Base-by-base conservation (phyloP, 2,888 invertebrate species). In the Drosophila conformis region DNA sequence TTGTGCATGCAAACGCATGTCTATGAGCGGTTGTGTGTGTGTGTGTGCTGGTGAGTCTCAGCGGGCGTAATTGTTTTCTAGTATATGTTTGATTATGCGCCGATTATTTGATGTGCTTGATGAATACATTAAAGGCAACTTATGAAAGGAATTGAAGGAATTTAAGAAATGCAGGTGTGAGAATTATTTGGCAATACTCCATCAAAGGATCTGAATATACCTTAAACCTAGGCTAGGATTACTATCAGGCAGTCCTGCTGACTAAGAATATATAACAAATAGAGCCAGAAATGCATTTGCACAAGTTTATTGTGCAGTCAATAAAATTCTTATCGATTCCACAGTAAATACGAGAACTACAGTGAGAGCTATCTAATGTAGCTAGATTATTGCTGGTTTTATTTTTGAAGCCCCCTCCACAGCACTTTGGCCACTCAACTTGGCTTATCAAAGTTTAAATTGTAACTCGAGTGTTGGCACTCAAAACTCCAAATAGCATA, bases 391-490 rank as follows among this genome's bases (percentile, higher is more conserved):
- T 38, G 52, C 31, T 46, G 56, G 59, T 15, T 57, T 15, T 29
- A 35, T 15, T 27, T 56, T 13, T 25, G 11, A 46, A 21, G 38
- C 21, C 33, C 31, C 18, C 27, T 18, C 18, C 36, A 36, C 18
- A 6, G 38, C 35, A 31, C 51, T 40, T 13, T 35, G 31, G 53
- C 57, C 27, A 36, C 48, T 60, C 59, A 72, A 62, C 78, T 72
- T 75, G 69, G 69, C 78, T 78, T 83, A 78, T 86, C 81, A 67
- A 73, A 72, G 70, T 80, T 84, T 60, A 73, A 88, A 88, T 83
- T 84, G 86, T 80, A 73, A 27, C 66, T 56, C 11, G 18, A 63
- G 46, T 51, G 42, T 65, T 70, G 60, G 46, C 73, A 72, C 87
- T 76, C 67, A 13, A 72, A 86, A 75, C 74, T 76, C 68, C 35